Evolutionary conservation across 2,888 invertebrate species (phyloP).

Genomic region (Callosobruchus maculatus): DNA sequence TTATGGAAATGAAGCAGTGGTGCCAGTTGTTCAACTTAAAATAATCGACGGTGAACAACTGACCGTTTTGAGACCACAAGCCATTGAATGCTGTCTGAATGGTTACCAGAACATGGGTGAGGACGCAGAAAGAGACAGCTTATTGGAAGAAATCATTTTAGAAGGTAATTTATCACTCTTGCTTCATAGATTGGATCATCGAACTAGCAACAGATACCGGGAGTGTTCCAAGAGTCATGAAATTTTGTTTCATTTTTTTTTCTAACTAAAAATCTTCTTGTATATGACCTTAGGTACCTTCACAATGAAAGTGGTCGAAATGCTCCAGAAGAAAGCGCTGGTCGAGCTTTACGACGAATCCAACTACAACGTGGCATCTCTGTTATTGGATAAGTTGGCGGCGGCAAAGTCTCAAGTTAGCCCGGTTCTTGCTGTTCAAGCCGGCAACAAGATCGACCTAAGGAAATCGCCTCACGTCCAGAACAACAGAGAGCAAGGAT

Average conservation of each 20-base stretch:
- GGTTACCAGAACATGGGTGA: conserved; percentile 57
- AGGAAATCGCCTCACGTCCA: conserved; percentile 22
- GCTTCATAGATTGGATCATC: not conserved
- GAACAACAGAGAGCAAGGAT: not conserved
- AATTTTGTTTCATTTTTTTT: no score
- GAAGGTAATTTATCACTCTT: conserved; percentile 47
- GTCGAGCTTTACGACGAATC: conserved; percentile 61
- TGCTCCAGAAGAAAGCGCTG: conserved; percentile 54
- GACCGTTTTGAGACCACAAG: conserved; percentile 64
- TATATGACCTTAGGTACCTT: conserved; percentile 4
- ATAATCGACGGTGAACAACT: conserved; percentile 63
- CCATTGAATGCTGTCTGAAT: conserved; percentile 73
- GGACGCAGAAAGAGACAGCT: conserved; percentile 56
- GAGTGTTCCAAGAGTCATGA: no score
- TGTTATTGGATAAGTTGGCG: conserved; percentile 44
- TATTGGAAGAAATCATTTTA: conserved; percentile 67
- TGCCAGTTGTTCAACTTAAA: conserved; percentile 58
- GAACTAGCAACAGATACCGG: no score
- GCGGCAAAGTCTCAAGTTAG: conserved; percentile 40
- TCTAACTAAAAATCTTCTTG: no score
- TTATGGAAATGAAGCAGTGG: conserved; percentile 90
- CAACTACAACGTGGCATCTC: conserved; percentile 43
- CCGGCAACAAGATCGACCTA: conserved; percentile 40
- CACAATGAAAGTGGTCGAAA: conserved; percentile 57
- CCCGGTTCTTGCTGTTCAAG: conserved; percentile 39